Evolutionary conservation across 2,113 vertebrate genomes (phyloP), one percentile per base, ranked within the genome.

Genomic region (Tonatia bakeri): DNA sequence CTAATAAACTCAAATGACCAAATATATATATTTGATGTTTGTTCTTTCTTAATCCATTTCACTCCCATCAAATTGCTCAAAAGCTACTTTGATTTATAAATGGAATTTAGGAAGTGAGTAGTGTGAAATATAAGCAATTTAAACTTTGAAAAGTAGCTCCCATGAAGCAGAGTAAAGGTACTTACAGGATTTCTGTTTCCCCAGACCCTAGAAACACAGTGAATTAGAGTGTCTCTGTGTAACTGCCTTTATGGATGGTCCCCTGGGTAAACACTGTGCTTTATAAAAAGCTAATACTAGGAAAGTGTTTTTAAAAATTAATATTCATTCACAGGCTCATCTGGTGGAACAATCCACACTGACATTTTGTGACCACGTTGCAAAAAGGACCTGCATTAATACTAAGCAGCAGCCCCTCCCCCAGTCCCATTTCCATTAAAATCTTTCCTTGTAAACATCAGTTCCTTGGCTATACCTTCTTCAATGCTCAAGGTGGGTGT

Each of bases 161-260:
- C 50, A 7, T 64, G 82, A 97, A 96, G 77, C n/a, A 38, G 38
- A 96, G 70, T 45, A 94, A 97, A 96, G 59, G 90, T 65, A 67
- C 82, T 97, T 87, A 97, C 97, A 94, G 81, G 94, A 65, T 95
- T 96, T 97, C 92, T 40, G 31, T 90, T 97, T 94, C 67, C 47
- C 87, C 92, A 81, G 79, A 96, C 87, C 84, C 36, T 10, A 50
- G 7, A 87, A 97, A 80, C 17, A 61, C 79, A 80, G 26, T 79
- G 81, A 88, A 64, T 86, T 61, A 22, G 36, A 47, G 64, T 43
- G 69, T 16, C 45, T 97, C 69, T 97, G 75, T 87, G 97, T 94
- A 87, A 86, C 91, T 80, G 77, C 67, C 82, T 22, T 89, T 91
- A 82, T 87, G 15, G 7, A 54, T 91, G 3, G 24, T 92, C 97